Percentiles rank a stretch among this genome's conserved stretches.
phyloP scores from a whole-genome alignment of 2,888 invertebrate genomes.

The Coenonympha arcania region DNA sequence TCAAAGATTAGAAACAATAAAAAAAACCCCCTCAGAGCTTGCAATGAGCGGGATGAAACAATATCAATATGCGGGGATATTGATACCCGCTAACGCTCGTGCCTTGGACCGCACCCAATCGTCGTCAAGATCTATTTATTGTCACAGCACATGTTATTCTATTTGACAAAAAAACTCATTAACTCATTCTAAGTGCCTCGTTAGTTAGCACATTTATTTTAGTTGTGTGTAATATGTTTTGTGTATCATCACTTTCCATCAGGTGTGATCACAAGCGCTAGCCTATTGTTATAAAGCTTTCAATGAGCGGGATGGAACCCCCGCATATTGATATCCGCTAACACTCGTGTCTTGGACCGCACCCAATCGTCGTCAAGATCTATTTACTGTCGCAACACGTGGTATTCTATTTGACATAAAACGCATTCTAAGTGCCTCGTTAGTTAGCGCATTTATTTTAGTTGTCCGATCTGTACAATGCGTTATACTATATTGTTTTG shows the following conservation, averaged over 20 bases:
- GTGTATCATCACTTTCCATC: too few species aligned
- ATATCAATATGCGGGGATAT: too few species aligned
- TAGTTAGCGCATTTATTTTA: conserved; percentile 51
- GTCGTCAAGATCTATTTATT: conserved; percentile 64
- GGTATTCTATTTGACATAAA: conserved; percentile 69
- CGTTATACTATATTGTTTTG: conserved; percentile 16
- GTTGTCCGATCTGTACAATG: conserved; percentile 43
- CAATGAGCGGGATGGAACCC: too few species aligned
- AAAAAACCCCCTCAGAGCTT: too few species aligned
- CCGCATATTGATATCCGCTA: conserved; percentile 25
- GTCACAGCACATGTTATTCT: conserved; percentile 60
- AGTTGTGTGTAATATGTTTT: too few species aligned
- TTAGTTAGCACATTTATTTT: conserved; percentile 52
- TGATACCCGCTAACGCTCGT: conserved; percentile 25
- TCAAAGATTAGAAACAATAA: too few species aligned
- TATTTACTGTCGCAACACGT: conserved; percentile 63
- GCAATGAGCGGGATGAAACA: too few species aligned
- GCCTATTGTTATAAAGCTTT: too few species aligned
- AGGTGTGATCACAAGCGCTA: too few species aligned
- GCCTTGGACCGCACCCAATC: conserved; percentile 23
- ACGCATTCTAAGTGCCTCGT: conserved; percentile 57
- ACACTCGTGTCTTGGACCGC: conserved; percentile 23
- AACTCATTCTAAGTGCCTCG: conserved; percentile 56
- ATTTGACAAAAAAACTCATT: conserved; percentile 69
- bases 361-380: conserved; percentile 44